Evolutionary conservation across 2,113 vertebrate species (phyloP).

Genomic region (Boulengeromyrus knoepffleri): DNA sequence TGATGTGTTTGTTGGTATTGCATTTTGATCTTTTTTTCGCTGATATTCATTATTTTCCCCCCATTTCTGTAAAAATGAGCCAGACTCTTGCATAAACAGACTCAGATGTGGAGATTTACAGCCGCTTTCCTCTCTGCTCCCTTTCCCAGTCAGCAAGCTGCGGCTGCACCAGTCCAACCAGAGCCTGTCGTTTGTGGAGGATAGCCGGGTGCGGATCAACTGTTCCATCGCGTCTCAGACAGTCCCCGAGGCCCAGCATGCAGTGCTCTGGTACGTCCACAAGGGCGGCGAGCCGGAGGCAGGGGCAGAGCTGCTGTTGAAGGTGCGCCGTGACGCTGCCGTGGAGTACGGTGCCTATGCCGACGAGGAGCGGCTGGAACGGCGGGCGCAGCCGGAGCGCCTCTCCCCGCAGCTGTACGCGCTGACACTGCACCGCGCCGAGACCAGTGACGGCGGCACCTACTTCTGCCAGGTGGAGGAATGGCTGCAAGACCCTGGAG

Average conservation of each 20-base stretch:
- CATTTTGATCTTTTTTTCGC: neutral
- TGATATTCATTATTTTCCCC: neutral
- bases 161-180: constrained; percentile 67
- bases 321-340: constrained; percentile 59
- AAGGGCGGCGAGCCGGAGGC: constrained; percentile 51
- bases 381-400: constrained; percentile 66
- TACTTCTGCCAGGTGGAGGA: constrained; percentile 77
- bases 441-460: constrained; percentile 65
- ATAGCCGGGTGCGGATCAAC: constrained; percentile 61
- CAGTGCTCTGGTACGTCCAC: constrained; percentile 69
- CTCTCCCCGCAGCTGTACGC: constrained; percentile 62
- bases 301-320: constrained; percentile 66
- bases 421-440: constrained; percentile 63
- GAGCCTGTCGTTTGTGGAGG: constrained; percentile 64
- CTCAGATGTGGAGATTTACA: neutral
- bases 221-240: constrained; percentile 71
- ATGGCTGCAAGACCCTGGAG: constrained; percentile 61
- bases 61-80: neutral
- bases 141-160: constrained; percentile 60
- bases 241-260: constrained; percentile 64
- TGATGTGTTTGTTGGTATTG: neutral
- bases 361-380: constrained; percentile 61
- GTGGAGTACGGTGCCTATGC: constrained; percentile 66
- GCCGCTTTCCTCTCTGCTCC: neutral
- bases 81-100: neutral